Percentiles rank a stretch among this genome's conserved stretches.
Conservation (phyloP, 2,113 vertebrate genomes). For the Spea multiplicata region DNA sequence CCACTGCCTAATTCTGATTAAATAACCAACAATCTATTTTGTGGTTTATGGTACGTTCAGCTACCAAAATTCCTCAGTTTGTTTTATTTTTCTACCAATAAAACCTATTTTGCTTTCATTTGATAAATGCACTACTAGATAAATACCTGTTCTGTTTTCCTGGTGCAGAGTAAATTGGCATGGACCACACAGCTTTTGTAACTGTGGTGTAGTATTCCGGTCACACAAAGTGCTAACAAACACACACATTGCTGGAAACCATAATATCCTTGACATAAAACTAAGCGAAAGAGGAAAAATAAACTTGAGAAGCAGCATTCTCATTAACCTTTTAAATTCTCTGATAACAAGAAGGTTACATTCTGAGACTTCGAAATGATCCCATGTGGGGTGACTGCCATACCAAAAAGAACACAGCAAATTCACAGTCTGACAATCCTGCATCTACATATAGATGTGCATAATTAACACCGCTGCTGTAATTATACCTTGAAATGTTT, state of each 20-base stretch:
- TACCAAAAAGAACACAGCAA: constrained; percentile 6
- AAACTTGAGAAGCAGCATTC: constrained; percentile 19
- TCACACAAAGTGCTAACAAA: constrained; percentile 51
- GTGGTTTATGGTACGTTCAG: too few relatives aligned
- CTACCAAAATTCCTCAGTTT: background rate
- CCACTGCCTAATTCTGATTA: too few relatives aligned
- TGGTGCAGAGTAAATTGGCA: constrained; percentile 31
- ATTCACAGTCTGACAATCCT: too few relatives aligned
- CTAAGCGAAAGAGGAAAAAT: constrained; percentile 50
- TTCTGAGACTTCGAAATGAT: constrained; percentile 8
- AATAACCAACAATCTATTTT: too few relatives aligned
- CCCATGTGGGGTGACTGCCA: constrained; percentile 10
- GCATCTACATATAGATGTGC: background rate
- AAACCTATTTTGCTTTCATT: constrained; percentile 16
- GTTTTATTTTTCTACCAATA: background rate
- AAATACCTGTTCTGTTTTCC: constrained; percentile 41
- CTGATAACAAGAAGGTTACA: constrained; percentile 36
- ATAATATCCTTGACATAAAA: constrained; percentile 54
- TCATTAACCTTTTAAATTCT: constrained; percentile 34
- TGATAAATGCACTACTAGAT: constrained; percentile 20
- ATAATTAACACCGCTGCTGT: too few relatives aligned
- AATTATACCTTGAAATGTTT: too few relatives aligned
- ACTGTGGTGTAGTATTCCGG: constrained; percentile 30
- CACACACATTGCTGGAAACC: constrained; percentile 17
- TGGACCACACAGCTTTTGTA: constrained; percentile 60